Conservation (phyloP, 2,888 invertebrate genomes). For the Eupithecia vulgata region DNA sequence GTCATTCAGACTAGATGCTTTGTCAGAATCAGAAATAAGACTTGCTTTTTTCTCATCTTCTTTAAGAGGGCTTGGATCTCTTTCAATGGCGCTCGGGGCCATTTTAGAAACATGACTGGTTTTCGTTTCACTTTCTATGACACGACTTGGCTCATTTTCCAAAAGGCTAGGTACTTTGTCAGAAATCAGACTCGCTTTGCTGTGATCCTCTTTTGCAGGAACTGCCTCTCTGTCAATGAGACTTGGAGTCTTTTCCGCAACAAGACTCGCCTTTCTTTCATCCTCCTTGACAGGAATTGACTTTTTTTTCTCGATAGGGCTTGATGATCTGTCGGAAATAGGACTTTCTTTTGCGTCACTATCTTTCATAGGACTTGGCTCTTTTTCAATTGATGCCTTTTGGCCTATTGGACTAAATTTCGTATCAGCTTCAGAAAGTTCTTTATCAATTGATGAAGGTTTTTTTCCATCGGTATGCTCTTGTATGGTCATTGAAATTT, state of each 20-base stretch:
- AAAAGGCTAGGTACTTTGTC: neutral
- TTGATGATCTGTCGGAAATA: neutral
- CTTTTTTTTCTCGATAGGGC: neutral
- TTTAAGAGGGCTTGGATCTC: constrained; percentile 5
- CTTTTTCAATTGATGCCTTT: constrained; percentile 17
- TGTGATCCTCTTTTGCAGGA: neutral
- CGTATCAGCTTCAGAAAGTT: constrained; percentile 30
- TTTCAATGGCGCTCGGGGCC: constrained; percentile 25
- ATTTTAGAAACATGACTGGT: constrained; percentile 25
- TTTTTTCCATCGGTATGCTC: neutral
- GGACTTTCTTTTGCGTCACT: constrained; percentile 19
- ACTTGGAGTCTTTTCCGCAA: constrained; percentile 20
- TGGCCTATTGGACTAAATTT: constrained; percentile 26
- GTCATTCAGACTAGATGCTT: too few species aligned
- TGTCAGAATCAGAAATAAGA: constrained; percentile 23
- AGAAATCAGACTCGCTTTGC: constrained; percentile 22
- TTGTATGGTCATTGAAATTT: neutral
- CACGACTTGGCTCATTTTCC: constrained; percentile 14
- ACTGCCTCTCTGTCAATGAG: neutral
- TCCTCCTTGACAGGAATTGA: constrained; percentile 9
- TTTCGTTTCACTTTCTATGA: constrained; percentile 23
- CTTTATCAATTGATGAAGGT: constrained; percentile 5
- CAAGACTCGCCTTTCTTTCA: neutral
- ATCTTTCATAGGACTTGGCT: constrained; percentile 10
- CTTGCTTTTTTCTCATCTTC: constrained; percentile 24